Percentiles rank a stretch among this genome's conserved stretches.
These are phyloP conservation scores for Drosophila meridionalis DNA, from an alignment of 2,888 invertebrate species.

Conservation along the genomic window DNA sequence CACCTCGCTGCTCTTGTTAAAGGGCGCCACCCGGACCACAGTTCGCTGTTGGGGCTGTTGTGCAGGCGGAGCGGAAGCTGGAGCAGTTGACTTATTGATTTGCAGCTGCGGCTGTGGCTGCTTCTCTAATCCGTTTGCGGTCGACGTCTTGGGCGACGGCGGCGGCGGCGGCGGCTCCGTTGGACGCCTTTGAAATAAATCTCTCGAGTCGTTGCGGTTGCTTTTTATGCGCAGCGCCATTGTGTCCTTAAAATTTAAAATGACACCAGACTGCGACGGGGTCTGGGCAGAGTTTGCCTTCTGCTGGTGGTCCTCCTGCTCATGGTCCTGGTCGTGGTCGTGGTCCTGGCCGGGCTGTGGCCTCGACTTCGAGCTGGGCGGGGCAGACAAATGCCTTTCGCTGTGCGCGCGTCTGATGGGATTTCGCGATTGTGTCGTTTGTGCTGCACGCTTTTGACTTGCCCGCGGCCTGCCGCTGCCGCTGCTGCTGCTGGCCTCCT, in stretches of 20 bases:
- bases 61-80: background rate
- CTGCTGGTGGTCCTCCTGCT: background rate
- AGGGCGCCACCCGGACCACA: slow-evolving; percentile 86
- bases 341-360: slow-evolving; percentile 65
- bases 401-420: slow-evolving; percentile 85
- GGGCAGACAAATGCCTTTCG: slow-evolving; percentile 81
- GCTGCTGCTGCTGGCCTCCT: slow-evolving; percentile 9
- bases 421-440: slow-evolving; percentile 84
- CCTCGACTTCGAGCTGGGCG: slow-evolving; percentile 41
- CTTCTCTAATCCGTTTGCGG: slow-evolving; percentile 73
- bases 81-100: slow-evolving; percentile 72
- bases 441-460: slow-evolving; percentile 75
- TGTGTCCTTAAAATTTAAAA: slow-evolving; percentile 88
- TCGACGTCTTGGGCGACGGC: slow-evolving; percentile 83
- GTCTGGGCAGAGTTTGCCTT: background rate
- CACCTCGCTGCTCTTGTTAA: slow-evolving; percentile 84
- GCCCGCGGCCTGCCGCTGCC: slow-evolving; percentile 66
- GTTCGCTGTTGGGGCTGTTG: slow-evolving; percentile 81
- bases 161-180: slow-evolving; percentile 85
- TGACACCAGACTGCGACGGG: slow-evolving; percentile 55
- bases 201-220: slow-evolving; percentile 87
- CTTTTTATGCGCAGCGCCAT: slow-evolving; percentile 91
- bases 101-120: slow-evolving; percentile 57
- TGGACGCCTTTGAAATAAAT: slow-evolving; percentile 87
- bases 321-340: slow-evolving; percentile 2